Conservation (phyloP, 2,888 invertebrate genomes). For the Tanypteryx hageni region DNA sequence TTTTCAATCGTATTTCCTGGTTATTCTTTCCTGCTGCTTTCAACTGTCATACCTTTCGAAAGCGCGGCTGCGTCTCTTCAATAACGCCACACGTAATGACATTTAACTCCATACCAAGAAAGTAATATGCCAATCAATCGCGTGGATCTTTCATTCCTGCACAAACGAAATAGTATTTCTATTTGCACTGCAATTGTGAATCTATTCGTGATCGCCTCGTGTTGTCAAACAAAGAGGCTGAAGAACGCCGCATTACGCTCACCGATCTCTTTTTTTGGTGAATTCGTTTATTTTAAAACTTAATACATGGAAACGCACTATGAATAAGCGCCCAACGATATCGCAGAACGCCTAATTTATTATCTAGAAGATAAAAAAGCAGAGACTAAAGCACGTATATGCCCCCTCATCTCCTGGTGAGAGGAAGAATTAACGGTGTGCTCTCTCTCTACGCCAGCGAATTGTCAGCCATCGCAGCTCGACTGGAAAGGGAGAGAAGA, state of each 20-base stretch:
- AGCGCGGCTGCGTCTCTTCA: neutral
- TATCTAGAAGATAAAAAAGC: neutral
- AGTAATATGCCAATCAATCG: neutral
- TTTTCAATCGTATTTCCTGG: neutral
- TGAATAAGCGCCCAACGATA: neutral
- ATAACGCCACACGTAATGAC: neutral
- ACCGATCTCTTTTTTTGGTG: neutral
- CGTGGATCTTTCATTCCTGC: neutral
- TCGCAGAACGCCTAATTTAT: no score
- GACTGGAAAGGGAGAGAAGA: neutral
- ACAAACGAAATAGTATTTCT: neutral
- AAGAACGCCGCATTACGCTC: neutral
- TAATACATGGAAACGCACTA: neutral
- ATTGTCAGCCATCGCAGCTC: neutral
- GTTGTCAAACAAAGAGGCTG: neutral
- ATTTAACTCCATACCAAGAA: neutral
- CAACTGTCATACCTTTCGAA: neutral
- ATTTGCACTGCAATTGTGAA: neutral
- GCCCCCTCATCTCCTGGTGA: neutral
- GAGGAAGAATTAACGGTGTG: constrained; percentile 16
- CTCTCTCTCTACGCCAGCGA: neutral
- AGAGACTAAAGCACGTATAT: neutral
- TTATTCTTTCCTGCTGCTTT: neutral
- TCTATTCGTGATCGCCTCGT: neutral
- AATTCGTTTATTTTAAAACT: neutral